These are phyloP conservation scores for Desmophyllum pertusum DNA, from an alignment of 92 coral and sea anemone genomes.

Conservation along the genomic window DNA sequence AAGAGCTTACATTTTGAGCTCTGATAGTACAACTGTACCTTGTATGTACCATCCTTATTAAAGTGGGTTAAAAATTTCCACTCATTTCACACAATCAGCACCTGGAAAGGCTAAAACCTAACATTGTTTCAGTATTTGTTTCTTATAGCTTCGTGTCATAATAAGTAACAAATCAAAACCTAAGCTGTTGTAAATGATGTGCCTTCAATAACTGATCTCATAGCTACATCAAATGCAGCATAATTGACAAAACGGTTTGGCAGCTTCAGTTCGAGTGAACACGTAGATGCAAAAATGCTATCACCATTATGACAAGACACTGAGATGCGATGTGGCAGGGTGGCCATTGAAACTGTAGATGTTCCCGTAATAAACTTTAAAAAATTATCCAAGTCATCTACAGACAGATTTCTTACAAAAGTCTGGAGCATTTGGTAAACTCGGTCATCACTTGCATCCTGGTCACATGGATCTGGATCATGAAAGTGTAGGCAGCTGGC, in stretches of 20 bases:
- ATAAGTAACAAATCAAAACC: no score
- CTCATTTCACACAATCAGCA: no score
- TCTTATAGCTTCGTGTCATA: no score
- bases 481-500: constrained; percentile 19
- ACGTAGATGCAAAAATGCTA: constrained; percentile 48
- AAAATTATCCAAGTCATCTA: constrained; percentile 37
- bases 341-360: constrained; percentile 31
- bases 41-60: no score
- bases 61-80: no score
- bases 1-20: no score
- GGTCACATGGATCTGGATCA: constrained; percentile 4
- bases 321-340: constrained; percentile 26
- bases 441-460: constrained; percentile 40
- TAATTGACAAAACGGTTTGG: constrained; percentile 47
- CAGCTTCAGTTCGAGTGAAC: constrained; percentile 48
- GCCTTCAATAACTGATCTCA: constrained; percentile 53
- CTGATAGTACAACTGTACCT: no score
- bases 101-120: no score
- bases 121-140: no score
- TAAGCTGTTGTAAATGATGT: constrained; percentile 50
- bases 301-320: constrained; percentile 26
- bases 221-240: constrained; percentile 48
- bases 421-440: constrained; percentile 38
- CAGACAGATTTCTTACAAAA: constrained; percentile 33
- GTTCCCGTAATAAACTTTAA: constrained; percentile 49